Conservation (phyloP, 2,888 invertebrate species). For the Athalia cordata region DNA sequence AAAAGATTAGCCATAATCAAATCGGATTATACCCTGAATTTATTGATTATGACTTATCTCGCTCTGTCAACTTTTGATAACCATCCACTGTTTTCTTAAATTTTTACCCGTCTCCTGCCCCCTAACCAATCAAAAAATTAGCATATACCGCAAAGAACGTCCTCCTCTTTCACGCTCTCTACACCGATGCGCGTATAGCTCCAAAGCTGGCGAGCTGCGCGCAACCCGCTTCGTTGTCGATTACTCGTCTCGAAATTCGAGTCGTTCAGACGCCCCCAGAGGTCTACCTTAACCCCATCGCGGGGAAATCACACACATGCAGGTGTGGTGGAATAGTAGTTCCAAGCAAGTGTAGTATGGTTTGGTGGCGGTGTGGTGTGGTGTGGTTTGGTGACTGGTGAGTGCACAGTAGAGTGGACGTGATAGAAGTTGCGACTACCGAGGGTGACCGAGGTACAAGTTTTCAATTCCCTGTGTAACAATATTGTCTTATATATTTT, state of each 20-base stretch:
- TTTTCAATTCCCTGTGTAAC: not conserved
- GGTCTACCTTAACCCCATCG: slow-evolving; percentile 39
- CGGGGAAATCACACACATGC: slow-evolving; percentile 30
- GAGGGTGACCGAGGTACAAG: not conserved
- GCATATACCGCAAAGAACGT: not conserved
- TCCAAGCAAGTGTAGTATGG: not conserved
- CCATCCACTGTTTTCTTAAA: not conserved
- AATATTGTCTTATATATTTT: slow-evolving; percentile 31
- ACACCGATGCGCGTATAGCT: not conserved
- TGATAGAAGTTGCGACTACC: not conserved
- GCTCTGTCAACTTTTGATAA: not conserved
- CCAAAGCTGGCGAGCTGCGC: not conserved
- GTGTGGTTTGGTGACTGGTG: slow-evolving; percentile 31
- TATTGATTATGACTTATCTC: not conserved
- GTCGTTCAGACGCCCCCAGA: slow-evolving; percentile 40
- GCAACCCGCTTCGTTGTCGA: slow-evolving; percentile 15
- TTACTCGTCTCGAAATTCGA: slow-evolving; percentile 26
- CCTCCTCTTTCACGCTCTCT: no score
- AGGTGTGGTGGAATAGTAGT: slow-evolving; percentile 13
- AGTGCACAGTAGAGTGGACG: slow-evolving; percentile 11
- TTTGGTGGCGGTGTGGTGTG: not conserved
- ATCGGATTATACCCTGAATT: not conserved
- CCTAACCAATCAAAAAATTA: no score
- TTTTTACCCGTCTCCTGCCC: not conserved
- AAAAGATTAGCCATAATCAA: slow-evolving; percentile 55